phyloP scores from a whole-genome alignment of 2,113 vertebrate genomes.

The Chaetodon trifascialis region DNA sequence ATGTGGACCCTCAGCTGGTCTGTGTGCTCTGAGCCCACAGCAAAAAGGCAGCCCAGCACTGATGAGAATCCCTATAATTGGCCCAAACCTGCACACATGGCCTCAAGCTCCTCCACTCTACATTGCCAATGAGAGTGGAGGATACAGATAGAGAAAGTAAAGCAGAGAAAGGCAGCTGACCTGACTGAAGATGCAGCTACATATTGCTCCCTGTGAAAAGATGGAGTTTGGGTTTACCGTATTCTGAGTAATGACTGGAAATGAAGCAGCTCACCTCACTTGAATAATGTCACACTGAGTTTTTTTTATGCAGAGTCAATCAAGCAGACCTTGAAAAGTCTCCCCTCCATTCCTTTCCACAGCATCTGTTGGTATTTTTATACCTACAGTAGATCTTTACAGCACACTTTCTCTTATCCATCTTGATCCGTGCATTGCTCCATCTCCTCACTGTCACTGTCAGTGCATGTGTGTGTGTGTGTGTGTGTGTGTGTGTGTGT shows the following conservation, averaged over 20 bases:
- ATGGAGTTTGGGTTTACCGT: slow-evolving; percentile 40
- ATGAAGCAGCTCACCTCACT: slow-evolving; percentile 40
- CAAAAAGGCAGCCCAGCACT: slow-evolving; percentile 71
- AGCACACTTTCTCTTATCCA: slow-evolving; percentile 21
- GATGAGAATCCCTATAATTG: slow-evolving; percentile 86
- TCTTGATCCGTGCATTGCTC: slow-evolving; percentile 49
- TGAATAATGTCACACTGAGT: slow-evolving; percentile 6
- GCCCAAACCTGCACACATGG: slow-evolving; percentile 78
- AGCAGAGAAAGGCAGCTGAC: slow-evolving; percentile 65
- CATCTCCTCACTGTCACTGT: slow-evolving; percentile 39
- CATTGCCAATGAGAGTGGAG: slow-evolving; percentile 76
- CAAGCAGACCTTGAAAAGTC: slow-evolving; percentile 24
- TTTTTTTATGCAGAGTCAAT: slow-evolving; percentile 36
- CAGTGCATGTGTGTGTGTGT: slow-evolving; percentile 46
- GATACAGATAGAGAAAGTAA: slow-evolving; percentile 64
- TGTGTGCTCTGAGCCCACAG: slow-evolving; percentile 75
- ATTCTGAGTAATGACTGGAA: slow-evolving; percentile 37
- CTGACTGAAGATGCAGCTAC: slow-evolving; percentile 65
- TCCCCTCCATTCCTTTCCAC: slow-evolving; percentile 3
- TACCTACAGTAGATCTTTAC: background rate
- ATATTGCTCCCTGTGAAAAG: slow-evolving; percentile 43
- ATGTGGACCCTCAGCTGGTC: slow-evolving; percentile 75
- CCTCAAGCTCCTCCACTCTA: slow-evolving; percentile 76
- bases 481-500: slow-evolving; percentile 56
- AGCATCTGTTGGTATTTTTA: background rate